Evolutionary conservation across 2,797 vertebrate species (phyloP).

Genomic region (Rachycentron canadum): DNA sequence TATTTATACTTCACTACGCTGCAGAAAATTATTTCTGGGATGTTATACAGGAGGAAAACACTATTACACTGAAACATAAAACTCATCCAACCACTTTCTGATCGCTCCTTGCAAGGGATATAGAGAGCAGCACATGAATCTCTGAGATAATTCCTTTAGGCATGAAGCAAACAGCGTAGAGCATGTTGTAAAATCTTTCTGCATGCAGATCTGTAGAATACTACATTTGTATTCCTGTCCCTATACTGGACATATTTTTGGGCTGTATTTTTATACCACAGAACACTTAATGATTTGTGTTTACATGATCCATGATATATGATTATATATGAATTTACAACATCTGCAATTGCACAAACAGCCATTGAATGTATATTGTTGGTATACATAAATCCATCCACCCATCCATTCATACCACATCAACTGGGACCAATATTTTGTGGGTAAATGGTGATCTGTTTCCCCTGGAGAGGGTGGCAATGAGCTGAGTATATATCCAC

Average conservation of each 20-base stretch:
- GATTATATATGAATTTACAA: neutral
- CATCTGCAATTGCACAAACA: neutral
- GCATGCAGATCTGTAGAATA: neutral
- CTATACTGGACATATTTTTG: neutral
- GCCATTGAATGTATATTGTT: neutral
- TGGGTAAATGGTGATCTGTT: conserved; percentile 17
- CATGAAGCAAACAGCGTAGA: conserved; percentile 1
- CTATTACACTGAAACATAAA: conserved; percentile 38
- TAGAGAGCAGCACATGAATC: conserved; percentile 20
- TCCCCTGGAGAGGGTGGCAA: conserved; percentile 4
- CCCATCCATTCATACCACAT: neutral
- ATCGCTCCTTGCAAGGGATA: conserved; percentile 6
- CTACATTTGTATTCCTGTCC: neutral
- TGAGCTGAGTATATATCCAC: too few species aligned
- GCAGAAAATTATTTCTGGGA: conserved; percentile 11
- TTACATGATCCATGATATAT: neutral
- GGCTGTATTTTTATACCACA: neutral
- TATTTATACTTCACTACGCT: conserved; percentile 13
- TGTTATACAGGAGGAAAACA: conserved; percentile 10
- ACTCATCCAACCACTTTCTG: conserved; percentile 18
- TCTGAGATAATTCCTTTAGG: conserved; percentile 25
- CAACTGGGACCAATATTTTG: neutral
- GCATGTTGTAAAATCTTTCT: conserved; percentile 7
- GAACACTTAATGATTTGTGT: neutral
- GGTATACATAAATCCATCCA: too few species aligned